Percentiles rank a stretch among this genome's conserved stretches.
These are phyloP conservation scores for Patella pellucida DNA, from an alignment of 2,888 invertebrate genomes.

Conservation along the genomic window DNA sequence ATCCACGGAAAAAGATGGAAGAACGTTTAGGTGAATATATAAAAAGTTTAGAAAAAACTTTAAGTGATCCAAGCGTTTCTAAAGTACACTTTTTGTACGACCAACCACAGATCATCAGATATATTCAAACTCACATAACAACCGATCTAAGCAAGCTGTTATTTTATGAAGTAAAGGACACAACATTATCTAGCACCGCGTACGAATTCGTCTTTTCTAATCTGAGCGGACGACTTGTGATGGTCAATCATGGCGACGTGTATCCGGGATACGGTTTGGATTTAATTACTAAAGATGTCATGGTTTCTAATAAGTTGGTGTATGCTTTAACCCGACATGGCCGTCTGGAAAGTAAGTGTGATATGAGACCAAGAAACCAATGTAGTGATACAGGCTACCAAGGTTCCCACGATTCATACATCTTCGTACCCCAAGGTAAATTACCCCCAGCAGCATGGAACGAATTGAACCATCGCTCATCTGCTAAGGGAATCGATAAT, in stretches of 20 bases:
- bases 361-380: background rate
- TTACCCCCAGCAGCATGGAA: background rate
- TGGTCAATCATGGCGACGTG: slow-evolving; percentile 9
- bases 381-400: background rate
- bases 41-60: background rate
- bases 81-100: slow-evolving; percentile 19
- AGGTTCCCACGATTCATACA: slow-evolving; percentile 16
- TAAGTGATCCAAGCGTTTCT: slow-evolving; percentile 11
- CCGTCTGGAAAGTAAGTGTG: slow-evolving; percentile 4
- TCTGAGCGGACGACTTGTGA: slow-evolving; percentile 16
- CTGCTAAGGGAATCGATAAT: background rate
- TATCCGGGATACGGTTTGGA: slow-evolving; percentile 11
- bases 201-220: slow-evolving; percentile 17
- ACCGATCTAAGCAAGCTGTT: too few relatives aligned
- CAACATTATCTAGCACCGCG: background rate
- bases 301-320: slow-evolving; percentile 8
- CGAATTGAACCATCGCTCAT: background rate
- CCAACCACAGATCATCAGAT: background rate
- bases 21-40: slow-evolving; percentile 15
- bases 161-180: too few relatives aligned
- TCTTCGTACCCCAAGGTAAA: background rate
- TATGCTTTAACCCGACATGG: slow-evolving; percentile 9
- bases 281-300: slow-evolving; percentile 1
- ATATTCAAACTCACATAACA: background rate
- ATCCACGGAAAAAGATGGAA: too few relatives aligned